Evolutionary conservation across 2,113 vertebrate species (phyloP), one percentile per base, ranked within the genome.

Genomic region (Corythoichthys intestinalis): DNA sequence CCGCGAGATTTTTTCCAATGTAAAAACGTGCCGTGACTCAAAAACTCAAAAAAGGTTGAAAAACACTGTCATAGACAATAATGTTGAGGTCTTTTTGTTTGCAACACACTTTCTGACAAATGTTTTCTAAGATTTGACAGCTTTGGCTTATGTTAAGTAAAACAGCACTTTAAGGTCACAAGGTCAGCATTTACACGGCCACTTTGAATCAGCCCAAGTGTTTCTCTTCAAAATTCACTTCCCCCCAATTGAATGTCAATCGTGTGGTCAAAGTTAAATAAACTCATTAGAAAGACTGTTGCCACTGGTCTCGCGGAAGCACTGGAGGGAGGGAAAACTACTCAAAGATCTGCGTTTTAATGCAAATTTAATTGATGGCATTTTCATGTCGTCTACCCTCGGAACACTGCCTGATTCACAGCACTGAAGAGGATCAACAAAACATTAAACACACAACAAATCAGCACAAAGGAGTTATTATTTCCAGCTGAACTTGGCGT

Each of bases 401-500:
- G 34, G 70, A 70, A 65, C 1, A 39, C 61, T 44, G 52, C 17
- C 8, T n/a, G 37, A 77, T 82, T 80, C 58, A 76, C 57, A 74
- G 72, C 77, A 44, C 34, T 37, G 6, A 13, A 37, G 9, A 52
- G 37, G 37, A 0, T 9, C 37, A 46, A 65, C 47, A 1, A 11
- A 6, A 20, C 0, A 5, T 10, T 6, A 61, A 49, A 60, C n/a
- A 39, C 34, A 8, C 44, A 13, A 17, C 0, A 65, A 73, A 70
- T 78, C 54, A 48, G 76, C 13, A 1, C 78, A 74, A 84, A 83
- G 74, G 10, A 34, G 61, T 78, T 78, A 81, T 87, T 48, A 77
- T 87, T 83, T 85, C 77, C 72, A 81, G 80, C 75, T 86, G 81
- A 86, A 70, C 78, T 75, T 78, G 83, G 81, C 74, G 69, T 83